Conservation (phyloP, 2,797 vertebrate species). For the Champsocephalus gunnari region DNA sequence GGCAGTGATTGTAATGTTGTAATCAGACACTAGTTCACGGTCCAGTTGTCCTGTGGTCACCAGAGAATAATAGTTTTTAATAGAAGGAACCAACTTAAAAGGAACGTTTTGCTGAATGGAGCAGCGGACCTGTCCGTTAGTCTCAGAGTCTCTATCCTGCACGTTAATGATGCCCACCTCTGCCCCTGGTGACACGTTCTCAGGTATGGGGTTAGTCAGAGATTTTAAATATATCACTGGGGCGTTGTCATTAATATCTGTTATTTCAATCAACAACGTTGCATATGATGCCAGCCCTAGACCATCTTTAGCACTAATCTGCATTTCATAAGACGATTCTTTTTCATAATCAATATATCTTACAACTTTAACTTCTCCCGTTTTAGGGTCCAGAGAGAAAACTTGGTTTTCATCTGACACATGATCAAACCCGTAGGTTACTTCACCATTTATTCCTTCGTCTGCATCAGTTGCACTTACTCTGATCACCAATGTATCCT, state of each 20-base stretch:
- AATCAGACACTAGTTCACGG: too few relatives aligned
- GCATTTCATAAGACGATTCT: slow-evolving; percentile 48
- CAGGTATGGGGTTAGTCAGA: slow-evolving; percentile 18
- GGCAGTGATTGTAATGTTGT: too few relatives aligned
- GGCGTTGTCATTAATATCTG: slow-evolving; percentile 34
- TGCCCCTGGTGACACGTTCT: slow-evolving; percentile 38
- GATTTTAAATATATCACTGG: neutral
- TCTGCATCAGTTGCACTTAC: slow-evolving; percentile 79
- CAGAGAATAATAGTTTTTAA: too few relatives aligned
- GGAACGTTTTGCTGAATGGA: too few relatives aligned
- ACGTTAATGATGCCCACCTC: slow-evolving; percentile 27
- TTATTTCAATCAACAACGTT: slow-evolving; percentile 66
- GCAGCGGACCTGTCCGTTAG: too few relatives aligned
- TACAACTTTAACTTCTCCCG: slow-evolving; percentile 59
- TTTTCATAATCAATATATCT: slow-evolving; percentile 66
- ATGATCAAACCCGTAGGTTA: slow-evolving; percentile 78
- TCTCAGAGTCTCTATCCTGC: too few relatives aligned
- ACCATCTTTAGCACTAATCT: slow-evolving; percentile 73
- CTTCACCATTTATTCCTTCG: slow-evolving; percentile 71
- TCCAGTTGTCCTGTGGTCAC: too few relatives aligned
- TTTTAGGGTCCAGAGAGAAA: too few relatives aligned
- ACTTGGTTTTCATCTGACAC: slow-evolving; percentile 50
- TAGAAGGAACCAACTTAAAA: too few relatives aligned
- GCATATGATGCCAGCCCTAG: slow-evolving; percentile 56
- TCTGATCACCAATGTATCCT: slow-evolving; percentile 51